Evolutionary conservation across 2,113 vertebrate species (phyloP).

Genomic region (Deroptyus accipitrinus): DNA sequence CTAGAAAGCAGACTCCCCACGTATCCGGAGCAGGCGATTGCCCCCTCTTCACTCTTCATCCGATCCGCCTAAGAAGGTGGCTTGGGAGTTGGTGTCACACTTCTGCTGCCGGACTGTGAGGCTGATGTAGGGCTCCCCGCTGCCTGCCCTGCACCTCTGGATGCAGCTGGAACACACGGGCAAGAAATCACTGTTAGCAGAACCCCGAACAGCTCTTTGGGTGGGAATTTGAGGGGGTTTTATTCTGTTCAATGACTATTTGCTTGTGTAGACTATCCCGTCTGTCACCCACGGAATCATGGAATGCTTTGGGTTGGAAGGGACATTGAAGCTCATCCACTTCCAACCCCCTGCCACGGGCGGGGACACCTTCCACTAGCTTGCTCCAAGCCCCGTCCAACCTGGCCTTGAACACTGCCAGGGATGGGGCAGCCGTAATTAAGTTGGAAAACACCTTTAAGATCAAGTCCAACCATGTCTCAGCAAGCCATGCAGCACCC

Average conservation of each 20-base stretch:
- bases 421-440: background rate
- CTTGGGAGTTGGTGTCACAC: background rate
- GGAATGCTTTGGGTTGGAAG: background rate
- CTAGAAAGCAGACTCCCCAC: background rate
- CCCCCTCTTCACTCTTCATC: constrained; percentile 70
- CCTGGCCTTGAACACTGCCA: background rate
- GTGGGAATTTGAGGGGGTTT: background rate
- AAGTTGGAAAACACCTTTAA: background rate
- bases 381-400: background rate
- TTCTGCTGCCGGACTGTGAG: constrained; percentile 54
- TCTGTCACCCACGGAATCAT: background rate
- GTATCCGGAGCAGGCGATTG: background rate
- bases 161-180: constrained; percentile 42
- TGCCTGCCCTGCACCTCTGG: background rate
- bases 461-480: background rate
- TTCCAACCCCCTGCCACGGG: too few relatives aligned
- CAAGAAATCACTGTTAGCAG: background rate
- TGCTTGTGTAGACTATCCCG: background rate
- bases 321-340: background rate
- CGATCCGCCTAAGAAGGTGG: constrained; percentile 47
- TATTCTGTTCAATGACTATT: background rate
- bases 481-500: background rate
- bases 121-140: constrained; percentile 42
- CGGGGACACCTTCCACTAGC: background rate
- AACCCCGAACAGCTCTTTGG: background rate